Percentiles rank a stretch among this genome's conserved stretches.
Conservation (phyloP, 2,797 vertebrate genomes). For the Etheostoma perlongum region DNA sequence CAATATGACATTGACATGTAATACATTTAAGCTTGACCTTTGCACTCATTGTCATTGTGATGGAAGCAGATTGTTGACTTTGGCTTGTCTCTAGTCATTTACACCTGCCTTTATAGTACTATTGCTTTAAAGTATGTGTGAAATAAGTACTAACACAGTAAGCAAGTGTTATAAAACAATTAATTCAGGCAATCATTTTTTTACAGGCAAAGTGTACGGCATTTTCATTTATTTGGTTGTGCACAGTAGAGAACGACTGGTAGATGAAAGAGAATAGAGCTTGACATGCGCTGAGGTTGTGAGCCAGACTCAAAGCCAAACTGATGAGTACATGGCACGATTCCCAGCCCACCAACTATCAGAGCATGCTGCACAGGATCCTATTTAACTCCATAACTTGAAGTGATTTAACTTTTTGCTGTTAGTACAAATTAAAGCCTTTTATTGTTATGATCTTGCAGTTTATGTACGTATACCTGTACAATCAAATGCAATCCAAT, state of each 20-base stretch:
- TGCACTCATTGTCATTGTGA: conserved; percentile 17
- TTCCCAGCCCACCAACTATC: conserved; percentile 56
- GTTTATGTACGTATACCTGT: neutral
- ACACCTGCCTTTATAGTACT: no score
- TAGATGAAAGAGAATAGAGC: conserved; percentile 61
- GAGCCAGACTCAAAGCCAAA: conserved; percentile 52
- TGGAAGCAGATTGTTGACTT: conserved; percentile 23
- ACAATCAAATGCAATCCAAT: neutral
- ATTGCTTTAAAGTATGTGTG: neutral
- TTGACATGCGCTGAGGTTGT: conserved; percentile 44
- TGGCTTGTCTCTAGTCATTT: no score
- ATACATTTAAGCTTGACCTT: conserved; percentile 7
- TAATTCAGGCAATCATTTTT: neutral
- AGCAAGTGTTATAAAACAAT: conserved; percentile 11
- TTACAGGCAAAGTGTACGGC: conserved; percentile 7
- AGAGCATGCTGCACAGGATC: conserved; percentile 28
- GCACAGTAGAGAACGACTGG: conserved; percentile 40
- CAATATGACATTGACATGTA: conserved; percentile 2
- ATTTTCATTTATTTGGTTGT: conserved; percentile 45
- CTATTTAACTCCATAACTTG: conserved; percentile 14
- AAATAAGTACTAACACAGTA: conserved; percentile 13
- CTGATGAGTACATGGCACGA: conserved; percentile 57
- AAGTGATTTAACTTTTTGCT: conserved; percentile 21
- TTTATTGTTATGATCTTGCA: conserved; percentile 17
- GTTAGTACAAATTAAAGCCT: conserved; percentile 26